Percentiles rank a stretch among this genome's conserved stretches.
Evolutionary conservation across 2,888 invertebrate species (phyloP).

Genomic region (Priocnemis perturbator): DNA sequence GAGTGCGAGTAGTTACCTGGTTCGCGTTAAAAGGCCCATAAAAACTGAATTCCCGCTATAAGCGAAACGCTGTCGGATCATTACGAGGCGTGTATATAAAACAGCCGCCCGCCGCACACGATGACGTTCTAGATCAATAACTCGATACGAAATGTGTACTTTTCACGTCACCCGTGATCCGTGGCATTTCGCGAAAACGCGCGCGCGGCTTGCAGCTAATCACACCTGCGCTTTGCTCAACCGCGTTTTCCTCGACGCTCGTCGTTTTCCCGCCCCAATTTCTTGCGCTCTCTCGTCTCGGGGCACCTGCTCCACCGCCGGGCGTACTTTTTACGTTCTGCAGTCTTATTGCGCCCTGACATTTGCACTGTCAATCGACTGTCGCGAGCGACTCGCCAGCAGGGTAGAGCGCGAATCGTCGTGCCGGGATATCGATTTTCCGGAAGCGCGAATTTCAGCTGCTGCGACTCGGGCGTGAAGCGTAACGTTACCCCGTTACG

Average conservation of each 20-base stretch:
- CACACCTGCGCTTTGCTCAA: slow-evolving; percentile 2
- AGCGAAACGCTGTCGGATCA: too few species aligned
- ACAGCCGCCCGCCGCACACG: too few species aligned
- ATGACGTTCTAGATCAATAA: not conserved
- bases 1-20: too few species aligned
- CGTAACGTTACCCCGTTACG: not conserved
- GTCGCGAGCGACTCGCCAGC: too few species aligned
- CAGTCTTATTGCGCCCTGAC: not conserved
- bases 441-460: too few species aligned
- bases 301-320: not conserved
- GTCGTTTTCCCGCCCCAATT: slow-evolving; percentile 11
- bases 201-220: not conserved
- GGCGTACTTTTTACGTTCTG: not conserved
- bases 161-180: slow-evolving; percentile 14
- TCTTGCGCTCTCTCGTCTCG: not conserved
- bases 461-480: not conserved
- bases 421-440: too few species aligned
- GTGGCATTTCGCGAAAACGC: slow-evolving; percentile 3
- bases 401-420: too few species aligned
- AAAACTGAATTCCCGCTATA: too few species aligned
- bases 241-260: not conserved
- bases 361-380: not conserved
- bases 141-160: not conserved
- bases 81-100: too few species aligned
- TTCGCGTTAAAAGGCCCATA: too few species aligned